Evolutionary conservation across 2,113 vertebrate genomes (phyloP), one percentile per base, ranked within the genome.

Genomic region (Alouatta palliata): DNA sequence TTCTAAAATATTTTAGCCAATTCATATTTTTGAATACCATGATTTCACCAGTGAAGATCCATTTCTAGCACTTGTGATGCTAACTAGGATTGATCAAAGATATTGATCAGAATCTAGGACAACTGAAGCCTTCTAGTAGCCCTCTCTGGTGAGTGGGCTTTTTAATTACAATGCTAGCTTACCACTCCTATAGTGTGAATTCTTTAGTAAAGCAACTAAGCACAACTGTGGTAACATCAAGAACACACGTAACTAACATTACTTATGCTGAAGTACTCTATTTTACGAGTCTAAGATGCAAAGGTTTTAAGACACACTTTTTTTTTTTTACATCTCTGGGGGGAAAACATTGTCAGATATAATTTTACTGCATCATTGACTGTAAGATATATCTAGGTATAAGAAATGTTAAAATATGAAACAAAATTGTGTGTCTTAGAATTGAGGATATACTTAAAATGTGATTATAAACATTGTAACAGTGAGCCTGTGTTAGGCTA

Each of bases 21-120:
- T 71, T 87, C 10, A n/a, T 17, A 91, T 49, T 80, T 61, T 40
- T 90, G 79, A 58, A 56, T 5, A 79, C 37, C 37, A 47, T 58
- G 56, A 85, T 49, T 64, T 71, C 61, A 91, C 25, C 64, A 76
- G 30, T 16, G 49, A 82, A 83, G 83, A 95, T 66, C 54, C 30
- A 66, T 40, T 90, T 84, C 52, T 68, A 84, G 87, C 54, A 77
- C 96, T 90, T 91, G 61, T 84, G 87, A 84, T 73, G 21, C 52
- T 88, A 79, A 79, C 84, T 95, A n/a, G 71, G 43, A 83, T 45
- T 61, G 89, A 66, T 25, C 25, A 92, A 85, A 80, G 84, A n/a
- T 73, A 75, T 54, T 76, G 66, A 71, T 47, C 89, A 77, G 87
- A 82, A 43, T 35, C 54, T 17, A 92, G 89, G 54, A 87, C 66